Evolutionary conservation across 2,113 vertebrate species (phyloP).

Genomic region (Calyptomena viridis): DNA sequence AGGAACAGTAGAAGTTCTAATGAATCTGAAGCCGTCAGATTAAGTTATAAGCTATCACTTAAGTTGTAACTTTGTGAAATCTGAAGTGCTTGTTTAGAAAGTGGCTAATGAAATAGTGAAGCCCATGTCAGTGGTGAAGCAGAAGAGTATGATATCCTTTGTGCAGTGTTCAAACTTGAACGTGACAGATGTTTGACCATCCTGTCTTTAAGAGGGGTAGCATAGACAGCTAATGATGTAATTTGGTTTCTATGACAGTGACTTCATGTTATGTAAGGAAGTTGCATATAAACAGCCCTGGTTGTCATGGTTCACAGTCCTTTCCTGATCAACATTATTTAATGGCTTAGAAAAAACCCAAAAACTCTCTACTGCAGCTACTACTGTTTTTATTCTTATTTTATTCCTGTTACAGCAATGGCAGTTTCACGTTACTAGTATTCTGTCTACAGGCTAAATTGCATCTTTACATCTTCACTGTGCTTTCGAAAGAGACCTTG

Average conservation of each 20-base stretch:
- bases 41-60: too few relatives aligned
- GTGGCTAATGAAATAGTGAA: background rate
- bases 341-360: background rate
- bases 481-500: background rate
- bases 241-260: slow-evolving; percentile 56
- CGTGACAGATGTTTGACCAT: background rate
- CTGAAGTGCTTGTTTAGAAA: background rate
- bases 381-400: background rate
- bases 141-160: background rate
- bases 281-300: background rate
- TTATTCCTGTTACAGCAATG: background rate
- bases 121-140: background rate
- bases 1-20: background rate
- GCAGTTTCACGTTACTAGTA: background rate
- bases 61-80: background rate
- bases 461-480: background rate
- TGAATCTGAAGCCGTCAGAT: background rate
- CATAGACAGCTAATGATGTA: background rate
- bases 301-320: slow-evolving; percentile 35
- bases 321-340: background rate
- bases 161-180: background rate
- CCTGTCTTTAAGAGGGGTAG: background rate
- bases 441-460: background rate
- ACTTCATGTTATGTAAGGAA: slow-evolving; percentile 43
- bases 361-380: background rate